These are phyloP conservation scores for Strongylocentrotus purpuratus DNA, from an alignment of 35 echinoderm and acorn worm genomes.

Conservation along the genomic window DNA sequence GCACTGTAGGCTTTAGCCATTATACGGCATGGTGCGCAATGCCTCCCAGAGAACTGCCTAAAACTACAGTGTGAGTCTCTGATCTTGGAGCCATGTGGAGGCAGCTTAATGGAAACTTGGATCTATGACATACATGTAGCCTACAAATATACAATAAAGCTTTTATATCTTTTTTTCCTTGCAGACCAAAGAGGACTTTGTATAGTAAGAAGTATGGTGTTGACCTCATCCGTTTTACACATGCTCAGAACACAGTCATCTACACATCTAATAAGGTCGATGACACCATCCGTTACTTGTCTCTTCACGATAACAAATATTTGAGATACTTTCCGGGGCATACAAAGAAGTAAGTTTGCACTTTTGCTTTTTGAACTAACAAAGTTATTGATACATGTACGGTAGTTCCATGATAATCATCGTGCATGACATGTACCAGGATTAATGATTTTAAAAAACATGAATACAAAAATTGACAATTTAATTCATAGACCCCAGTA, in stretches of 20 bases:
- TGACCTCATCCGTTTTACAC: slow-evolving; percentile 94
- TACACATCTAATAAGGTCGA: slow-evolving; percentile 98
- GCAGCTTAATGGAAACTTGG: too few species aligned
- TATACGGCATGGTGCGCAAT: too few species aligned
- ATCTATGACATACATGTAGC: too few species aligned
- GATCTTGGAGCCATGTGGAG: too few species aligned
- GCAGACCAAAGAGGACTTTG: slow-evolving; percentile 92
- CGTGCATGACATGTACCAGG: too few species aligned
- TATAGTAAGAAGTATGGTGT: slow-evolving; percentile 99
- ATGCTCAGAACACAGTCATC: slow-evolving; percentile 94
- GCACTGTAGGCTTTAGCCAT: too few species aligned
- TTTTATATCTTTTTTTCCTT: slow-evolving; percentile 25
- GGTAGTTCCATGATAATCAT: background rate
- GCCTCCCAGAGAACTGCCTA: too few species aligned
- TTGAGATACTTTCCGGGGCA: slow-evolving; percentile 96
- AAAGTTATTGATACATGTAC: too few species aligned
- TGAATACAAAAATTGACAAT: too few species aligned
- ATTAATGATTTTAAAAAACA: background rate
- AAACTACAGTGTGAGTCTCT: too few species aligned
- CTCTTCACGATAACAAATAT: slow-evolving; percentile 97
- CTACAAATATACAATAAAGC: too few species aligned
- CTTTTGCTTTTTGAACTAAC: background rate
- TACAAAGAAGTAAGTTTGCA: slow-evolving; percentile 92
- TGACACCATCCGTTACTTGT: slow-evolving; percentile 92
- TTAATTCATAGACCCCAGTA: too few species aligned